Evolutionary conservation across 2,888 invertebrate species (phyloP).

Genomic region (Sympetrum striolatum): DNA sequence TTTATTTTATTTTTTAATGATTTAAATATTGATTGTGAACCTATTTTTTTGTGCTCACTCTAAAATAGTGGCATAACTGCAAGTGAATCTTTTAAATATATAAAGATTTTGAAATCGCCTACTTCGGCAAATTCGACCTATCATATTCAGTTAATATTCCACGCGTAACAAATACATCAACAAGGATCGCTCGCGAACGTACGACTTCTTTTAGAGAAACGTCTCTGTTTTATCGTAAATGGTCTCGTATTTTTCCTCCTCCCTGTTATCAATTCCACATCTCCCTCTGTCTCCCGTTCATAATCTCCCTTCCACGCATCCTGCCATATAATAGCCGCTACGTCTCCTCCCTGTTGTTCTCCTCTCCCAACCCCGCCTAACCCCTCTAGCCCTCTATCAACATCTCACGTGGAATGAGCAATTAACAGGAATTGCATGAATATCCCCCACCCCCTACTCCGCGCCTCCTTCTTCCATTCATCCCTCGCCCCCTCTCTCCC

Average conservation of each 20-base stretch:
- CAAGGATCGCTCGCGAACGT: background rate
- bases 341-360: background rate
- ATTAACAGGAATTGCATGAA: constrained; percentile 43
- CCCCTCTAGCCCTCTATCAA: constrained; percentile 40
- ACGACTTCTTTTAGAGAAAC: background rate
- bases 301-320: background rate
- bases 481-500: background rate
- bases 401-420: constrained; percentile 42
- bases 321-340: background rate
- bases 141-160: background rate
- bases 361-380: background rate
- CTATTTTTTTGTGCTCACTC: too few species aligned
- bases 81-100: too few species aligned
- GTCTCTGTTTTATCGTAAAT: background rate
- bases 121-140: too few species aligned
- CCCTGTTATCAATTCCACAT: background rate
- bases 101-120: background rate
- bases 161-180: background rate
- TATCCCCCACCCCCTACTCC: background rate
- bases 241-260: background rate
- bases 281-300: background rate
- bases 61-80: too few species aligned
- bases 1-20: too few species aligned
- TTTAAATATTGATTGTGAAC: too few species aligned
- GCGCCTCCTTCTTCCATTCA: background rate